phyloP scores from a whole-genome alignment of 2,113 vertebrate genomes.

The Hippocampus guttulatus region DNA sequence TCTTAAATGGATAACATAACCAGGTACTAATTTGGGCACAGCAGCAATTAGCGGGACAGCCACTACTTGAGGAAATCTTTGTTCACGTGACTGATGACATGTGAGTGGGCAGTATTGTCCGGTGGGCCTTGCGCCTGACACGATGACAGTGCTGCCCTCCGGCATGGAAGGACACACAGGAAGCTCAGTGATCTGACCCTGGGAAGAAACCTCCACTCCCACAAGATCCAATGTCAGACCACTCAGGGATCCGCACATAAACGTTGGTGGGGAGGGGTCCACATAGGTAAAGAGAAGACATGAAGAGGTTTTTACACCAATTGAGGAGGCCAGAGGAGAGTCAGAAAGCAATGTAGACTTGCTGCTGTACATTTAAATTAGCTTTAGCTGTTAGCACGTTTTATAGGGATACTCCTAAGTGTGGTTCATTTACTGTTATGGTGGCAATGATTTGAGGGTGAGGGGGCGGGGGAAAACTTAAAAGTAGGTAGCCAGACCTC shows the following conservation, averaged over 20 bases:
- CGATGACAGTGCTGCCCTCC: constrained; percentile 61
- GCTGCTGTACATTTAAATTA: constrained; percentile 8
- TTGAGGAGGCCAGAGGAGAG: constrained; percentile 51
- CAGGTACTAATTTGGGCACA: not conserved
- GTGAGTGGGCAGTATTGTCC: not conserved
- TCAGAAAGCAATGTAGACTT: constrained; percentile 45
- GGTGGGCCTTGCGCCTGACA: not conserved
- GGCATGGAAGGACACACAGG: constrained; percentile 45
- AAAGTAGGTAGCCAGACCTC: no score
- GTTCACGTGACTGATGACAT: not conserved
- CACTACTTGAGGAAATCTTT: not conserved
- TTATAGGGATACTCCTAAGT: not conserved
- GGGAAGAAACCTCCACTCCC: constrained; percentile 63
- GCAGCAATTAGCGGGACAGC: not conserved
- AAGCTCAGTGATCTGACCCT: constrained; percentile 40
- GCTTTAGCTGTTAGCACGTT: not conserved
- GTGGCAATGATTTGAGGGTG: no score
- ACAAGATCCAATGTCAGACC: constrained; percentile 70
- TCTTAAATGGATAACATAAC: not conserved
- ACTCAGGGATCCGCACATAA: constrained; percentile 46
- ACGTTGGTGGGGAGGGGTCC: constrained; percentile 51
- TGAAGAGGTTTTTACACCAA: constrained; percentile 50
- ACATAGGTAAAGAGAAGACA: constrained; percentile 43
- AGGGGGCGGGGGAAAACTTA: no score
- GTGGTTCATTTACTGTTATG: not conserved